Evolutionary conservation across 37 sponge, comb jelly and placozoan species (phyloP).

Genomic region (Corticium candelabrum): DNA sequence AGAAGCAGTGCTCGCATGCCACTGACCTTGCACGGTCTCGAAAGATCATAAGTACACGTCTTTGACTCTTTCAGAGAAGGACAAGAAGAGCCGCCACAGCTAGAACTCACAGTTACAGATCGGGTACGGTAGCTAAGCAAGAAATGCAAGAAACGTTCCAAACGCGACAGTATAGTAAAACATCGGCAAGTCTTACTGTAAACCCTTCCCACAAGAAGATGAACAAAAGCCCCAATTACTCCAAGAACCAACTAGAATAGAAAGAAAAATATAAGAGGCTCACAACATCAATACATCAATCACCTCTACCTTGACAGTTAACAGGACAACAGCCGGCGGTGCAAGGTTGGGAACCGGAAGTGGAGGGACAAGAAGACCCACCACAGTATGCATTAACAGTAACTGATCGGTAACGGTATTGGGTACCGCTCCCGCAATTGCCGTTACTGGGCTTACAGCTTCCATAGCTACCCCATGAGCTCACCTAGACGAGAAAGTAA

Average conservation of each 20-base stretch:
- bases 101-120: neutral
- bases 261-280: no score
- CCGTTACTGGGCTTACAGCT: neutral
- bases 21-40: neutral
- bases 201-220: no score
- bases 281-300: no score
- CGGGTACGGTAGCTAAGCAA: neutral
- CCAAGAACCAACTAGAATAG: no score
- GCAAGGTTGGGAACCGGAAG: neutral
- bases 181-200: no score
- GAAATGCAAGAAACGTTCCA: no score
- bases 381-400: neutral
- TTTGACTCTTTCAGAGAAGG: neutral
- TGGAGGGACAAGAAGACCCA: neutral
- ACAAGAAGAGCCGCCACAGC: neutral
- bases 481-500: neutral
- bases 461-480: neutral
- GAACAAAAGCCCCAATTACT: no score
- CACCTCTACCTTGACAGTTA: neutral
- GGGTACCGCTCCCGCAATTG: neutral
- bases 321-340: neutral
- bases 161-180: no score
- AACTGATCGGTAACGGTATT: neutral
- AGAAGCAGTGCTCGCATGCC: no score
- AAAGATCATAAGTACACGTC: neutral